Conservation (phyloP, 2,113 vertebrate genomes). For the Andinoacara biseriatus region DNA sequence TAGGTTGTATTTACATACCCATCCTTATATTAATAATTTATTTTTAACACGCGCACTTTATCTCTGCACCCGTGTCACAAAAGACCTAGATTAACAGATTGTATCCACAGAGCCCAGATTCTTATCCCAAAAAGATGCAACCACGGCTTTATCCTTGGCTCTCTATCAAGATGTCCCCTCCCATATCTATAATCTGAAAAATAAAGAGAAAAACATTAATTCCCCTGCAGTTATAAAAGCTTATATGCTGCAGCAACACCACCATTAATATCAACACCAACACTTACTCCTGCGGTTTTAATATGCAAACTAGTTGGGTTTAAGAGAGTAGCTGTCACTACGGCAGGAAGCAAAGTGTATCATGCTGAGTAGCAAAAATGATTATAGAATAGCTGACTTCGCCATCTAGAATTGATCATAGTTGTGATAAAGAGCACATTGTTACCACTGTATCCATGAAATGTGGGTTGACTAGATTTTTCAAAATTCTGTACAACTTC, state of each 20-base stretch:
- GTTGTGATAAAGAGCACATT: constrained; percentile 12
- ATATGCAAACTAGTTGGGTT: background rate
- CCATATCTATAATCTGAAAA: constrained; percentile 8
- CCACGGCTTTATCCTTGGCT: constrained; percentile 5
- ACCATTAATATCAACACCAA: background rate
- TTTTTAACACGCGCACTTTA: background rate
- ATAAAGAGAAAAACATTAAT: background rate
- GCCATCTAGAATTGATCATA: background rate
- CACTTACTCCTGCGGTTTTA: background rate
- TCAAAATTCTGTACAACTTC: background rate
- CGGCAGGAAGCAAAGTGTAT: background rate
- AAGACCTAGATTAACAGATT: constrained; percentile 14
- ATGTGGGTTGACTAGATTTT: background rate
- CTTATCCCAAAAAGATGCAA: constrained; percentile 30
- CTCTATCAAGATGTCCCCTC: constrained; percentile 29
- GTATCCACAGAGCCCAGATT: background rate
- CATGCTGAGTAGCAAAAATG: background rate
- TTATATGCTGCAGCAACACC: background rate
- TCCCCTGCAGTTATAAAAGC: constrained; percentile 15
- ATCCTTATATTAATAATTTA: background rate
- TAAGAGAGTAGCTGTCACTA: background rate
- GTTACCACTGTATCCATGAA: background rate
- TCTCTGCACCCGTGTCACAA: background rate
- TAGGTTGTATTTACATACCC: background rate
- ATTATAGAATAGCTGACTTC: constrained; percentile 25